These are phyloP conservation scores for Polypedilum vanderplanki DNA, from an alignment of 1,140 invertebrate genomes.

Conservation along the genomic window DNA sequence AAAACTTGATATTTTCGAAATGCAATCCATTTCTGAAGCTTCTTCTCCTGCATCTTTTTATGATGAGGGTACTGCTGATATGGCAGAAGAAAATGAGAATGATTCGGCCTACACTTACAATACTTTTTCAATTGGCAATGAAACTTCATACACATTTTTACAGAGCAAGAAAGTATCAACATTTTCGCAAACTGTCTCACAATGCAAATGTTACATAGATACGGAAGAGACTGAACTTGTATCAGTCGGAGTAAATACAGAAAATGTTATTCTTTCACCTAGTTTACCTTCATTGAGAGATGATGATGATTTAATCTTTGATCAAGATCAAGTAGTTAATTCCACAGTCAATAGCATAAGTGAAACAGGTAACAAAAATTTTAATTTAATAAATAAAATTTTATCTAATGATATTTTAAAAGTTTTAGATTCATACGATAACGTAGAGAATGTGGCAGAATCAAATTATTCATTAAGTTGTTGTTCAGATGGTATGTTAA, in stretches of 20 bases:
- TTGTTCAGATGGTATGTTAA: no score
- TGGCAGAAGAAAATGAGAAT: background rate
- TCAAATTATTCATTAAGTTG: no score
- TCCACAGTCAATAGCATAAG: background rate
- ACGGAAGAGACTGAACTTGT: background rate
- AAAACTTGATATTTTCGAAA: background rate
- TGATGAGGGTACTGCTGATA: background rate
- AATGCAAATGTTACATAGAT: background rate
- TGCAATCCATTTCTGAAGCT: slow-evolving; percentile 1
- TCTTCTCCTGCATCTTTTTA: background rate
- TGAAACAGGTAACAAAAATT: background rate
- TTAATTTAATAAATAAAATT: background rate
- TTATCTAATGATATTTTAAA: background rate
- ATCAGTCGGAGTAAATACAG: background rate
- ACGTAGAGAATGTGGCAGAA: no score
- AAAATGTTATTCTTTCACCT: background rate
- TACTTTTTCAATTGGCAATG: slow-evolving; percentile 24
- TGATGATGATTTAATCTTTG: background rate
- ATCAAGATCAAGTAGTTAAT: background rate
- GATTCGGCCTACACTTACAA: background rate
- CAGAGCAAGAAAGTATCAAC: background rate
- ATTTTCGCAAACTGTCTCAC: background rate
- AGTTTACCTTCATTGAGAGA: background rate
- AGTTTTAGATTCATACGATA: no score
- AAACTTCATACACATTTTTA: background rate